These are phyloP conservation scores for Sinotaia quadrata DNA, from an alignment of 2,888 invertebrate species.

Conservation along the genomic window DNA sequence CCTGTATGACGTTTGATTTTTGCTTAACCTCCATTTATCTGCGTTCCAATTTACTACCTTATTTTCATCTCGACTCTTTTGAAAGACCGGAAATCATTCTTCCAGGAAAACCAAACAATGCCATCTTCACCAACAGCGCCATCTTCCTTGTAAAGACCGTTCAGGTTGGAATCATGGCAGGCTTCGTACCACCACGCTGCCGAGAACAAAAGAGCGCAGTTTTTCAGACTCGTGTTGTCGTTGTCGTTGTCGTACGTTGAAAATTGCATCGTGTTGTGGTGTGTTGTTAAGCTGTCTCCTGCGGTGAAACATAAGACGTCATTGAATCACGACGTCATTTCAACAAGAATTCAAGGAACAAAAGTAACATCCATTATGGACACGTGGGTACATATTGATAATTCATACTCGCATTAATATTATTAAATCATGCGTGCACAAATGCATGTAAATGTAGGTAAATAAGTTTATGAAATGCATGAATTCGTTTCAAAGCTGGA, in stretches of 20 bases:
- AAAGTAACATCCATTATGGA: too few species aligned
- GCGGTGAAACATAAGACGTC: background rate
- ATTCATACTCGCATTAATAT: too few species aligned
- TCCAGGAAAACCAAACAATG: background rate
- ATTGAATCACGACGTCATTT: background rate
- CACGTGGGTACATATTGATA: too few species aligned
- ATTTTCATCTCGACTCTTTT: background rate
- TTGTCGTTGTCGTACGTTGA: constrained; percentile 13
- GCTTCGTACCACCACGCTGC: constrained; percentile 13
- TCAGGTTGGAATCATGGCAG: constrained; percentile 5
- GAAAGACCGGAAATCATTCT: background rate
- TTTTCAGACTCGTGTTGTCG: background rate
- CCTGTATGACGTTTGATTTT: too few species aligned
- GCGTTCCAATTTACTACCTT: background rate
- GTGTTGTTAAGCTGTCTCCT: background rate
- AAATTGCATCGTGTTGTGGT: background rate
- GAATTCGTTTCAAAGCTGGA: too few species aligned
- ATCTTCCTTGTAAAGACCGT: background rate
- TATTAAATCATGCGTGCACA: too few species aligned
- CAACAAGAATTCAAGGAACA: too few species aligned
- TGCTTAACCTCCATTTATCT: too few species aligned
- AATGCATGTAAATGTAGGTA: too few species aligned
- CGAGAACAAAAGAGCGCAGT: background rate
- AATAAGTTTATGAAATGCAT: too few species aligned
- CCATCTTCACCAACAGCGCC: background rate